Evolutionary conservation across 2,797 vertebrate genomes (phyloP).

Genomic region (Kryptolebias ocellatus): DNA sequence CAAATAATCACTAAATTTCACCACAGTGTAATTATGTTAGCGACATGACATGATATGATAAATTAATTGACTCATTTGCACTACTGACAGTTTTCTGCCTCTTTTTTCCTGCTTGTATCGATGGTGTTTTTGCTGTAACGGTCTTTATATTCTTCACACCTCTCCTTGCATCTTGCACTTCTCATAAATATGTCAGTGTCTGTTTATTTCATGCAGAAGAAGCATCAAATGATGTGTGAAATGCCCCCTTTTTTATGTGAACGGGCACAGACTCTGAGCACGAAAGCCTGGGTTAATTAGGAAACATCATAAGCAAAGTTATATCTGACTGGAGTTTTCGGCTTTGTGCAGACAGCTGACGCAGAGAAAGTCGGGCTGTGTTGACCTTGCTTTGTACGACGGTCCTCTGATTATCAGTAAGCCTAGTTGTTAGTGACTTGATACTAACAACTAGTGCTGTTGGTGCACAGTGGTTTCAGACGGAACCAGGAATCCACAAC

Average conservation of each 20-base stretch:
- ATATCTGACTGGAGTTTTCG: neutral
- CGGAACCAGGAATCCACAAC: neutral
- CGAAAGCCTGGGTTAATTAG: slow-evolving; percentile 2
- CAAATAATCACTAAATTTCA: too few relatives aligned
- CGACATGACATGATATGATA: too few relatives aligned
- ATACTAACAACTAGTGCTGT: neutral
- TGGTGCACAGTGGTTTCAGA: neutral
- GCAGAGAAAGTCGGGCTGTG: neutral
- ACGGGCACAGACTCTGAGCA: neutral
- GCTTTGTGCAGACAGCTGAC: neutral
- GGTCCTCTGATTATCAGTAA: slow-evolving; percentile 1
- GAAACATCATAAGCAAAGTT: neutral
- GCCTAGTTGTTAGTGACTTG: neutral
- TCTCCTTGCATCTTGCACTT: neutral
- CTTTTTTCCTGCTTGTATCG: neutral
- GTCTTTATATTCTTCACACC: neutral
- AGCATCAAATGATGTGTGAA: neutral
- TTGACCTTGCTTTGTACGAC: slow-evolving; percentile 4
- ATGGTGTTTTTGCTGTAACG: neutral
- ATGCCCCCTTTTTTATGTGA: neutral
- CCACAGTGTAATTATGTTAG: too few relatives aligned
- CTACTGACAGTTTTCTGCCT: too few relatives aligned
- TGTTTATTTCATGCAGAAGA: neutral
- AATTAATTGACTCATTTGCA: too few relatives aligned
- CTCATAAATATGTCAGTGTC: neutral